Evolutionary conservation across 2,797 vertebrate species (phyloP).

Genomic region (Serranus cabrilla): DNA sequence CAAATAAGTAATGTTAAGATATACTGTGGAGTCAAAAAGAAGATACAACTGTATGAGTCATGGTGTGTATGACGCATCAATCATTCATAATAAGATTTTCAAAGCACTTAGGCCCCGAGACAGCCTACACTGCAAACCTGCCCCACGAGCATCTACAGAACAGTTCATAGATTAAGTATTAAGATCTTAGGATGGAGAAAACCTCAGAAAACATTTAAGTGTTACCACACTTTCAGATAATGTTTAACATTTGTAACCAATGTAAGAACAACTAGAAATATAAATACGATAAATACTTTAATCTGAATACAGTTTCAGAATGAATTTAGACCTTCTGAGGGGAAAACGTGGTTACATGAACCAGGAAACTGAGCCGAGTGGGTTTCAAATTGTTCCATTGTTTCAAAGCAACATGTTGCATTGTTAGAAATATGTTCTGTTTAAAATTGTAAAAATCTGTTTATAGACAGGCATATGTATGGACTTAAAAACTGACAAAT

Average conservation of each 20-base stretch:
- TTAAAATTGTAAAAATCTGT: background rate
- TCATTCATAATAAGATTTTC: conserved; percentile 36
- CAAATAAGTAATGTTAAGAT: background rate
- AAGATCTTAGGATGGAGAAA: background rate
- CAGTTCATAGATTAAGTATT: background rate
- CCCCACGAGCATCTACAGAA: background rate
- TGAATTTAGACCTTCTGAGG: background rate
- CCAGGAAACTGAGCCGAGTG: background rate
- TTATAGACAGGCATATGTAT: background rate
- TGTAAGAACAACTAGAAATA: background rate
- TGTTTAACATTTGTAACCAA: background rate
- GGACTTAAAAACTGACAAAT: too few relatives aligned
- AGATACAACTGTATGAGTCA: conserved; percentile 24
- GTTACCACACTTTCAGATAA: background rate
- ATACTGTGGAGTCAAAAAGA: background rate
- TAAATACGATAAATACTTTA: background rate
- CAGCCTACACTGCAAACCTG: too few relatives aligned
- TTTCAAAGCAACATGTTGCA: too few relatives aligned
- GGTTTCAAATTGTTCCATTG: background rate
- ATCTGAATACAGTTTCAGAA: background rate
- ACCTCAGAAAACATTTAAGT: too few relatives aligned
- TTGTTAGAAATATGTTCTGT: background rate
- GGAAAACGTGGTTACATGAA: background rate
- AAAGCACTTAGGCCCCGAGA: too few relatives aligned
- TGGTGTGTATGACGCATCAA: background rate